phyloP scores from a whole-genome alignment of 2,888 invertebrate genomes.

The Microctonus brassicae region DNA sequence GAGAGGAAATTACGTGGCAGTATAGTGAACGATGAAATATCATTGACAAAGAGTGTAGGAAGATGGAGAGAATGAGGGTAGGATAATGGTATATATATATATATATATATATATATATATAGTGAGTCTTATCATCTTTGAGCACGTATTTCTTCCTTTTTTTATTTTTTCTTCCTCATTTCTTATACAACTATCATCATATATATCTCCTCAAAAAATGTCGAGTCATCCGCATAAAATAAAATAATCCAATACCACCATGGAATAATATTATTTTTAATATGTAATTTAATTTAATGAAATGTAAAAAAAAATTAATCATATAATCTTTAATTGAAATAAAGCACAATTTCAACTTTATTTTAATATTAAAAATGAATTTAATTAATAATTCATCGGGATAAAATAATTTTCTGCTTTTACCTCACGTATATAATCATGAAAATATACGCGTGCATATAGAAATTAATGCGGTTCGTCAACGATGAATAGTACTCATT shows the following conservation, averaged over 20 bases:
- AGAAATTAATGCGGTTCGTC: neutral
- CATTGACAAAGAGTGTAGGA: conserved; percentile 7
- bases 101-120: too few relatives aligned
- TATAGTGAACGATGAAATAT: conserved; percentile 22
- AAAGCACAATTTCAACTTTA: neutral
- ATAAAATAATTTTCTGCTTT: neutral
- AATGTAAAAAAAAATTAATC: neutral
- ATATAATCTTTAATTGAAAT: neutral
- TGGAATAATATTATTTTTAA: neutral
- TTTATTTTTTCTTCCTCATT: neutral
- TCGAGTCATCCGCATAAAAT: neutral
- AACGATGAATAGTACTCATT: neutral
- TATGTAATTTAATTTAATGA: neutral
- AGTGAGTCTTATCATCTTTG: neutral
- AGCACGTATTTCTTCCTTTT: neutral
- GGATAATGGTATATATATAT: too few relatives aligned
- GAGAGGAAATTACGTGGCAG: conserved; percentile 28
- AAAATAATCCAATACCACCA: neutral
- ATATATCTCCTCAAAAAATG: neutral
- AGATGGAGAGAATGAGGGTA: neutral
- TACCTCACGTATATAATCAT: neutral
- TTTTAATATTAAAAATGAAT: neutral
- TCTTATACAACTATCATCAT: neutral
- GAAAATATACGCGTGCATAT: neutral
- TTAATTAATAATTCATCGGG: neutral